phyloP scores from a whole-genome alignment of 2,888 invertebrate species.

The Cyclophora punctaria region DNA sequence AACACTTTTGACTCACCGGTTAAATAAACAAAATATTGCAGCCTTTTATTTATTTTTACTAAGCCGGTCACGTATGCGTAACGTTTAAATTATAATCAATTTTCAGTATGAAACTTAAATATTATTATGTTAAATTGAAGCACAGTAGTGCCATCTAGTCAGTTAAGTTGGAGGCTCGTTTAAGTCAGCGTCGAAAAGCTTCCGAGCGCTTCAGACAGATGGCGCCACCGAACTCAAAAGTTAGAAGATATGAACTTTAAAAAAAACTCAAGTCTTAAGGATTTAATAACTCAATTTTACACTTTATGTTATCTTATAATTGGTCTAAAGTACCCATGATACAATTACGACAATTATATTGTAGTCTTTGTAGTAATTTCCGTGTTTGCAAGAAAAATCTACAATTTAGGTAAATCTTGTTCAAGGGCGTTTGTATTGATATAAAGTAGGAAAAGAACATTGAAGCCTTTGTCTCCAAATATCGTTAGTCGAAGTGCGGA shows the following conservation, averaged over 20 bases:
- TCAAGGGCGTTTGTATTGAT: slow-evolving; percentile 58
- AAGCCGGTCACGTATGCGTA: too few relatives aligned
- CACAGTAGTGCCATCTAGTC: slow-evolving; percentile 35
- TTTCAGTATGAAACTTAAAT: background rate
- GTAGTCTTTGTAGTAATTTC: too few relatives aligned
- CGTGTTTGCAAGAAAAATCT: slow-evolving; percentile 6
- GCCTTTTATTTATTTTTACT: too few relatives aligned
- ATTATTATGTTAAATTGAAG: background rate
- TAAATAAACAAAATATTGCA: too few relatives aligned
- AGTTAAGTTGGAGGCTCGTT: slow-evolving; percentile 5
- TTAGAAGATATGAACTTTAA: too few relatives aligned
- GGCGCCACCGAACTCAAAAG: slow-evolving; percentile 25
- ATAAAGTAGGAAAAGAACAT: slow-evolving; percentile 62
- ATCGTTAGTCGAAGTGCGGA: slow-evolving; percentile 55
- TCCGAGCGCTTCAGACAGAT: slow-evolving; percentile 25
- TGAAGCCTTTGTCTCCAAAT: slow-evolving; percentile 57
- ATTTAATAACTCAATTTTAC: too few relatives aligned
- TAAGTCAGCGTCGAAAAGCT: slow-evolving; percentile 3
- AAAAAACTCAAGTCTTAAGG: too few relatives aligned
- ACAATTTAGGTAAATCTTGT: slow-evolving; percentile 24
- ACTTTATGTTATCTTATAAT: too few relatives aligned
- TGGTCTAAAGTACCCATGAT: too few relatives aligned
- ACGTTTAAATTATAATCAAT: too few relatives aligned
- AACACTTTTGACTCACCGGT: too few relatives aligned
- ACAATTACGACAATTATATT: too few relatives aligned